Evolutionary conservation across 2,113 vertebrate genomes (phyloP), one percentile per base, ranked within the genome.

Genomic region (Malurus alboscapulatus): DNA sequence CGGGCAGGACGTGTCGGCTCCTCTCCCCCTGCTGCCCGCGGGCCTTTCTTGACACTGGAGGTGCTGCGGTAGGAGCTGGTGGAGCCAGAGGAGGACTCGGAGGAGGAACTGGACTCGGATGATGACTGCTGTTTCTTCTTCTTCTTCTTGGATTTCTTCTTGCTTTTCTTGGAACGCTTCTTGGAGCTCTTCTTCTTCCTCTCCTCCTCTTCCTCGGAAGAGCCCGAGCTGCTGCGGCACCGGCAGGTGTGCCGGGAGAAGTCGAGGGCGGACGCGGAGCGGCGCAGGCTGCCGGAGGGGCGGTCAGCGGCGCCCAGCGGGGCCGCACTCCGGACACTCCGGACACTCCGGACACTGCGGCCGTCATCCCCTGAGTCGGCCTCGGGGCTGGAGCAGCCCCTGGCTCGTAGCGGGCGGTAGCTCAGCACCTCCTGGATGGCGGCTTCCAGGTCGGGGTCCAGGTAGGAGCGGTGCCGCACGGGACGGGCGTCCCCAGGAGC

Each of bases 371-470:
- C 99, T 0, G 98, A 99, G 78, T 98, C 98, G 0, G 94, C 96
- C 57, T 98, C 98, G 69, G 98, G 96, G 91, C 98, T 98, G 65
- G 96, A 98, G 73, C 98, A 97, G 82, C 85, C 95, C 98, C 98
- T 67, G 98, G 98, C 30, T 97, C 92, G 81, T 97, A 96, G 6
- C 1, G 99, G 98, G 94, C 98, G 98, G 96, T 99, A 99, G 95
- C 97, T 99, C 91, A 99, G 94, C 38, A 99, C 99, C 94, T 99
- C 99, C 9, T 98, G 98, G 96, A 99, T 99, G 76, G 99, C 99
- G 0, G 99, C 98, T 92, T 99, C 99, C 93, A 99, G 97, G 92
- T 99, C 99, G 1, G 99, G 99, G 95, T 99, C 99, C 2, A 99
- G 98, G 96, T 98, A 99, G 95, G 98, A 99, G 73, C 96, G 98